Base-by-base conservation (phyloP, 2,797 vertebrate genomes). In the Hipposideros larvatus region DNA sequence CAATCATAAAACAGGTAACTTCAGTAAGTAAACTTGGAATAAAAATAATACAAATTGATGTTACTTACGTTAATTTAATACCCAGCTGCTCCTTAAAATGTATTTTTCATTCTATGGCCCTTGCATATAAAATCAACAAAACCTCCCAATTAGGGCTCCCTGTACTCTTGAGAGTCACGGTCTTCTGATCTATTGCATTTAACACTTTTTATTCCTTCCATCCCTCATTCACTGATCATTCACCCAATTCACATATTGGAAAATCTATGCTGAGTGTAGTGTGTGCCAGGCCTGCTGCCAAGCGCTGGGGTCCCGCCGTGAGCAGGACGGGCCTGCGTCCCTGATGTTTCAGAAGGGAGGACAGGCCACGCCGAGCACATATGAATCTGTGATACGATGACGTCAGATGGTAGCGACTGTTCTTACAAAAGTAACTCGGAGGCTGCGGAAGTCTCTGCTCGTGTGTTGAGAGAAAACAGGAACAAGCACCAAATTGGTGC, bases 31-130 rank as follows among this genome's bases (percentile, higher is more conserved):
- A 65, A 57, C 26, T 55, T 11, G 55, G 55, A 90, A 19, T 34
- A 86, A 79, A n/a, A 74, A 26, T 78, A 85, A 53, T 8, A 55
- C 16, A 59, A 89, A 53, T 66, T 46, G 83, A 80, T 11, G 11
- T 26, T 59, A 37, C 11, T 46, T 63, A 66, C 26, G 43, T 31
- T 68, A 55, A 83, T 57, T 91, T 84, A 63, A 87, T 34, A 79
- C 19, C 21, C 22, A 75, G 11, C 75, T 22, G 19, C 41, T 65
- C 14, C 16, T 68, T 48, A 28, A 41, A 65, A 16, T 26, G 0
- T 21, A 11, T 74, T 71, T 82, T 57, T 79, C 22, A 85, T 37
- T 51, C 85, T 80, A 91, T 46, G 74, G 16, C 24, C 19, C 28
- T 61, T 87, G 48, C 46, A 41, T 19, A 71, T 43, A 65, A 57